Evolutionary conservation across 1,140 invertebrate species (phyloP).

Genomic region (Solen grandis): DNA sequence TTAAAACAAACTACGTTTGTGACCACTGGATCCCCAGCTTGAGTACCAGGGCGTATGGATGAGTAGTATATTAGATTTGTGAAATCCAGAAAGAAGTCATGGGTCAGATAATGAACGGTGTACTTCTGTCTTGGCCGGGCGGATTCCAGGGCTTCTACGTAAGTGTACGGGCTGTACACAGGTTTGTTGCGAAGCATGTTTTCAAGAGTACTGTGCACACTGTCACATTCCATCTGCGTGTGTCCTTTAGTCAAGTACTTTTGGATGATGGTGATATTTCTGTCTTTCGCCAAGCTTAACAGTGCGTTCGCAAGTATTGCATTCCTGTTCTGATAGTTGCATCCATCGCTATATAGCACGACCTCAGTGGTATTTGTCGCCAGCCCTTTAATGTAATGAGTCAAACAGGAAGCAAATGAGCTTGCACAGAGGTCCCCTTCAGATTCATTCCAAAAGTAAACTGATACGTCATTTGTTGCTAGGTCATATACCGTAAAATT

Average conservation of each 20-base stretch:
- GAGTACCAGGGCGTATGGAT: no score
- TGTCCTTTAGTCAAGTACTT: slow-evolving; percentile 2
- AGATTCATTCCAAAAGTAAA: slow-evolving; percentile 81
- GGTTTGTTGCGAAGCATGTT: not conserved
- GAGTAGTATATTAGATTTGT: no score
- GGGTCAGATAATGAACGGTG: no score
- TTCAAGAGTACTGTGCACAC: slow-evolving; percentile 19
- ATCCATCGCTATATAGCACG: slow-evolving; percentile 1
- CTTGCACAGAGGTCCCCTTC: slow-evolving; percentile 78
- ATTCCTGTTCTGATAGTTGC: slow-evolving; percentile 5
- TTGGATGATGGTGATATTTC: slow-evolving; percentile 5
- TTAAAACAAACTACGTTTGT: no score
- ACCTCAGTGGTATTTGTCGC: not conserved
- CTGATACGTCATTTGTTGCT: slow-evolving; percentile 65
- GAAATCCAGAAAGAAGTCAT: no score
- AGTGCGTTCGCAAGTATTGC: not conserved
- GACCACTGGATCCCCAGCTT: no score
- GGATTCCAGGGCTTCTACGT: not conserved
- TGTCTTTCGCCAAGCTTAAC: not conserved
- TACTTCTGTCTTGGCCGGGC: no score
- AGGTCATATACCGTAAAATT: slow-evolving; percentile 81
- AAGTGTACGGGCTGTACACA: not conserved
- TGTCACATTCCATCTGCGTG: slow-evolving; percentile 10
- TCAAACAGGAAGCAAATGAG: slow-evolving; percentile 73
- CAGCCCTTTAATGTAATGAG: not conserved